Evolutionary conservation across 2,888 invertebrate species (phyloP).

Genomic region (Ophion ventricosus): DNA sequence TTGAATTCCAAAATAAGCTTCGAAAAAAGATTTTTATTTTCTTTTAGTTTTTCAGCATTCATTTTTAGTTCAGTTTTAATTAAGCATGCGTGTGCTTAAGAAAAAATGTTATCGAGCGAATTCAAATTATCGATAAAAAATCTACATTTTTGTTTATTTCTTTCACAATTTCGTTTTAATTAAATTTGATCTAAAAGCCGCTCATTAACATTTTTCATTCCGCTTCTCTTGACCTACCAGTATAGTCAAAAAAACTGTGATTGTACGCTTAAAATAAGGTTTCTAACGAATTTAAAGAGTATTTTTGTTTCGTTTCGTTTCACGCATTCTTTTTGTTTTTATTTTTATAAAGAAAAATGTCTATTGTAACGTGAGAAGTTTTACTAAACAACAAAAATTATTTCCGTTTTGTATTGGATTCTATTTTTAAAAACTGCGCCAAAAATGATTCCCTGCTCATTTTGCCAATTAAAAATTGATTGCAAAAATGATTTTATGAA

Average conservation of each 20-base stretch:
- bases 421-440: not conserved
- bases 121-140: not conserved
- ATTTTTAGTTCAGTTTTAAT: too few relatives aligned
- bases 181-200: not conserved
- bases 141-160: not conserved
- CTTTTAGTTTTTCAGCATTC: conserved; percentile 10
- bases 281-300: conserved; percentile 15
- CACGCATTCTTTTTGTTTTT: not conserved
- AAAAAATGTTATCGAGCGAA: not conserved
- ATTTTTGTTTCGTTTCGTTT: conserved; percentile 27
- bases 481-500: not conserved
- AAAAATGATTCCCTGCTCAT: conserved; percentile 11
- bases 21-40: conserved; percentile 50
- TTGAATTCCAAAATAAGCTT: not conserved
- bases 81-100: not conserved
- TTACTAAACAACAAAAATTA: not conserved
- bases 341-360: not conserved
- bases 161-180: not conserved
- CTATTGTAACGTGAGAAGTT: not conserved
- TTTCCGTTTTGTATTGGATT: not conserved
- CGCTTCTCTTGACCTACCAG: not conserved
- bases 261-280: not conserved
- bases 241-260: not conserved
- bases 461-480: not conserved
- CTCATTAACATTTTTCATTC: not conserved